Conservation (phyloP, 1,140 invertebrate genomes). For the Drosophila littoralis region DNA sequence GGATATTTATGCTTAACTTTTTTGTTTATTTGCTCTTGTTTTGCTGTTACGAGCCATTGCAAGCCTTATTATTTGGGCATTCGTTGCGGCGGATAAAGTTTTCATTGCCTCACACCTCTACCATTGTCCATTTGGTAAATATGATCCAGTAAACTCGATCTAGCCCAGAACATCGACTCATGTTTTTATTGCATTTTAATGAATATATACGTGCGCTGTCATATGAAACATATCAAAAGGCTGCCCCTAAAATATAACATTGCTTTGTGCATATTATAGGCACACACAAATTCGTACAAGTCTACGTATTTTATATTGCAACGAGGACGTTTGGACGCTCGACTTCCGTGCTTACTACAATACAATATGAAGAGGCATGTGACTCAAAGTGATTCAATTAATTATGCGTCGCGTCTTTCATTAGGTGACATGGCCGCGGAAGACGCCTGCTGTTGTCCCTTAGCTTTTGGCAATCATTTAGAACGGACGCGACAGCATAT, state of each 20-base stretch:
- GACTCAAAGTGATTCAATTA: slow-evolving; percentile 61
- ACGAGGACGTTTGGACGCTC: slow-evolving; percentile 19
- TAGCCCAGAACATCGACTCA: slow-evolving; percentile 16
- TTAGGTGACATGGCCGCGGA: slow-evolving; percentile 64
- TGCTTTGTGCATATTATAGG: slow-evolving; percentile 16
- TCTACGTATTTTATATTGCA: slow-evolving; percentile 6
- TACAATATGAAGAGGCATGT: neutral
- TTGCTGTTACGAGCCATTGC: slow-evolving; percentile 57
- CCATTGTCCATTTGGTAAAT: slow-evolving; percentile 6
- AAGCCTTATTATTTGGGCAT: slow-evolving; percentile 67
- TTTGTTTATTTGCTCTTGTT: slow-evolving; percentile 34
- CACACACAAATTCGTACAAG: slow-evolving; percentile 25
- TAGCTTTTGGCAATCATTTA: slow-evolving; percentile 57
- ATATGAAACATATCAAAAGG: slow-evolving; percentile 20
- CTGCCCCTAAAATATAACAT: slow-evolving; percentile 51
- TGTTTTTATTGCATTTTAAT: slow-evolving; percentile 62
- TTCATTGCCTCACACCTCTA: slow-evolving; percentile 45
- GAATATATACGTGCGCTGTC: slow-evolving; percentile 31
- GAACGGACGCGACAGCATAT: slow-evolving; percentile 16
- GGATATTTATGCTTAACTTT: slow-evolving; percentile 44
- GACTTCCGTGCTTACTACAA: slow-evolving; percentile 59
- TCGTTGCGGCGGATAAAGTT: slow-evolving; percentile 52
- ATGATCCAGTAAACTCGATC: neutral
- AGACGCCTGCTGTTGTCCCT: slow-evolving; percentile 10
- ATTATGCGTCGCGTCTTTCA: slow-evolving; percentile 68